Evolutionary conservation across 2,113 vertebrate genomes (phyloP).

Genomic region (Artemisiospiza belli): DNA sequence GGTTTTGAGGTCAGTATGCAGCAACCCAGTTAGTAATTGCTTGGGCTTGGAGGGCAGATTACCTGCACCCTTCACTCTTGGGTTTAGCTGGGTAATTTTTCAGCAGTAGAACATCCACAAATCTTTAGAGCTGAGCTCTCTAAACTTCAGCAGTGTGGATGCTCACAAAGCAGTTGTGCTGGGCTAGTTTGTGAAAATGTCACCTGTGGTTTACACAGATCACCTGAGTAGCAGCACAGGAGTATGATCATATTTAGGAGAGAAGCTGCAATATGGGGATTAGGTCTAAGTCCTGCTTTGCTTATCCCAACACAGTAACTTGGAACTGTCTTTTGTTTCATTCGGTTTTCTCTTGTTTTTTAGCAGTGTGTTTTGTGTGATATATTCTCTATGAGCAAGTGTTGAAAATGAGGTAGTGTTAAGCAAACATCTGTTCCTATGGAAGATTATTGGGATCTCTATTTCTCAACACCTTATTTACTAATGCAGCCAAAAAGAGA

Average conservation of each 20-base stretch:
- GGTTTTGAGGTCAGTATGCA: neutral
- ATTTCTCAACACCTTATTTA: neutral
- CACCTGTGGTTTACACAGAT: neutral
- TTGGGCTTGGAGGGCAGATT: neutral
- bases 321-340: neutral
- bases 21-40: neutral
- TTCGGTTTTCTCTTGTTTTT: neutral
- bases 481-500: neutral
- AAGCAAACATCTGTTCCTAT: neutral
- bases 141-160: neutral
- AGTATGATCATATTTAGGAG: neutral
- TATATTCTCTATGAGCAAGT: neutral
- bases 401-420: neutral
- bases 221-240: neutral
- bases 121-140: neutral
- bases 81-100: neutral
- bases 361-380: neutral
- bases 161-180: neutral
- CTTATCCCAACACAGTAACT: neutral
- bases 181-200: neutral
- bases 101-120: neutral
- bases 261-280: neutral
- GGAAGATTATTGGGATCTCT: conserved; percentile 2
- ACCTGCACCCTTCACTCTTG: neutral
- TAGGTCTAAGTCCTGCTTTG: neutral